These are phyloP conservation scores for Kryphioiulus occultus DNA, from an alignment of 2,888 invertebrate genomes.

Conservation along the genomic window DNA sequence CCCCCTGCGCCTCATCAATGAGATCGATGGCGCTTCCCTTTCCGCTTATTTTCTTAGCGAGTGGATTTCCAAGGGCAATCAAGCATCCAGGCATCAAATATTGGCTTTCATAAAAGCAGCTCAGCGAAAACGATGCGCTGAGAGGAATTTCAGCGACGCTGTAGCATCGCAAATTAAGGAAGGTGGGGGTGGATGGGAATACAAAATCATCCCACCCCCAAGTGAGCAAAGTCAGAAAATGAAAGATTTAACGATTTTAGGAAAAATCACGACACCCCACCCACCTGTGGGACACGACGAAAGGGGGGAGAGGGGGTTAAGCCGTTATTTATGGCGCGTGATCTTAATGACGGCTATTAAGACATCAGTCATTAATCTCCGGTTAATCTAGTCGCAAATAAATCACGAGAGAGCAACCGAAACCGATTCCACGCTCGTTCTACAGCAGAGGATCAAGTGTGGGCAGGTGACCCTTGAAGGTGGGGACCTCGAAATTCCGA, in stretches of 20 bases:
- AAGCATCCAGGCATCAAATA: conserved; percentile 12
- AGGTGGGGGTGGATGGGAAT: not conserved
- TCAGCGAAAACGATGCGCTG: conserved; percentile 7
- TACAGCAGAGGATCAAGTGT: too few relatives aligned
- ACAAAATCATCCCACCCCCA: not conserved
- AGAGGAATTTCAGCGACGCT: not conserved
- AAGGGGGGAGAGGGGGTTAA: not conserved
- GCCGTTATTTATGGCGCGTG: conserved; percentile 1
- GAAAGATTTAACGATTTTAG: not conserved
- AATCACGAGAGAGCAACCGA: not conserved
- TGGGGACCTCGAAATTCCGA: too few relatives aligned
- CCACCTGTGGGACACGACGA: not conserved
- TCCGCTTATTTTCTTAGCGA: conserved; percentile 25
- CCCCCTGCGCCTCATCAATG: not conserved
- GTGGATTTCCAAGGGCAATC: conserved; percentile 31
- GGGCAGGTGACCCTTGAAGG: too few relatives aligned
- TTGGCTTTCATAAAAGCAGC: conserved; percentile 24
- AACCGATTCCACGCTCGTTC: too few relatives aligned
- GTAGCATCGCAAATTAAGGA: not conserved
- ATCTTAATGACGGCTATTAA: conserved; percentile 19
- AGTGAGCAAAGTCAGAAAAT: not conserved
- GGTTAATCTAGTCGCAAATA: not conserved
- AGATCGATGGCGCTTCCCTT: not conserved
- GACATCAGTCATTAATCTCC: conserved; percentile 16
- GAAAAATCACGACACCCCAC: not conserved